Percentiles rank a stretch among this genome's conserved stretches.
These are phyloP conservation scores for Leucopternis melanops DNA, from an alignment of 2,113 vertebrate species.

Conservation along the genomic window DNA sequence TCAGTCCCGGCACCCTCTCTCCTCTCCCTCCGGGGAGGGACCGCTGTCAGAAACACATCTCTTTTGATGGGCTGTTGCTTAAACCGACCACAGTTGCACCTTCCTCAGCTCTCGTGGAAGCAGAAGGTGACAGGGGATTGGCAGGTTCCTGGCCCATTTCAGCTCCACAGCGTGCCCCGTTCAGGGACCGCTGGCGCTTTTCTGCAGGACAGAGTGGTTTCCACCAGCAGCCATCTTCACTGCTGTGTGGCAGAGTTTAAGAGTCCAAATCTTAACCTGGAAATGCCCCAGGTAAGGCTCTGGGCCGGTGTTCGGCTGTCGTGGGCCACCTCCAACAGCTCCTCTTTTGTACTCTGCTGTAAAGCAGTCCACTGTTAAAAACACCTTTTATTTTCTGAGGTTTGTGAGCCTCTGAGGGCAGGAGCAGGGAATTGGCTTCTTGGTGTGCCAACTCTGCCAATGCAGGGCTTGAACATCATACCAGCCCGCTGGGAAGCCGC, in stretches of 20 bases:
- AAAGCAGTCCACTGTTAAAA: neutral
- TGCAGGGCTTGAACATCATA: neutral
- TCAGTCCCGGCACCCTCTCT: constrained; percentile 57
- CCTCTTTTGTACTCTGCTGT: neutral
- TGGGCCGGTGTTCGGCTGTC: neutral
- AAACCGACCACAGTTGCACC: neutral
- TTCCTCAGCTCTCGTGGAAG: neutral
- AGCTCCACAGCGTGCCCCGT: neutral
- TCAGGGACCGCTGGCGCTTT: neutral
- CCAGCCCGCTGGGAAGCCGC: neutral
- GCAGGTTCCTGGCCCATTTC: neutral
- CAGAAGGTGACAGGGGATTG: neutral
- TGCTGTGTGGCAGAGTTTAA: neutral
- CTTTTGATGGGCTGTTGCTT: neutral
- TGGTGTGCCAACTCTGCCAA: neutral
- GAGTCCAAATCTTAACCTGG: too few relatives aligned
- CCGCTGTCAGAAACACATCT: fast-evolving
- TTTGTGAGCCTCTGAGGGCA: neutral
- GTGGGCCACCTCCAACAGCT: neutral
- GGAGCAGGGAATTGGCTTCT: neutral
- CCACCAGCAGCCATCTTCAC: neutral
- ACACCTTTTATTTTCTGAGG: neutral
- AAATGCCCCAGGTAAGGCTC: neutral
- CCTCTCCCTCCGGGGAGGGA: neutral
- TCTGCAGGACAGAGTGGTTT: neutral